Conservation (phyloP, 2,113 vertebrate genomes). For the Pavo muticus region DNA sequence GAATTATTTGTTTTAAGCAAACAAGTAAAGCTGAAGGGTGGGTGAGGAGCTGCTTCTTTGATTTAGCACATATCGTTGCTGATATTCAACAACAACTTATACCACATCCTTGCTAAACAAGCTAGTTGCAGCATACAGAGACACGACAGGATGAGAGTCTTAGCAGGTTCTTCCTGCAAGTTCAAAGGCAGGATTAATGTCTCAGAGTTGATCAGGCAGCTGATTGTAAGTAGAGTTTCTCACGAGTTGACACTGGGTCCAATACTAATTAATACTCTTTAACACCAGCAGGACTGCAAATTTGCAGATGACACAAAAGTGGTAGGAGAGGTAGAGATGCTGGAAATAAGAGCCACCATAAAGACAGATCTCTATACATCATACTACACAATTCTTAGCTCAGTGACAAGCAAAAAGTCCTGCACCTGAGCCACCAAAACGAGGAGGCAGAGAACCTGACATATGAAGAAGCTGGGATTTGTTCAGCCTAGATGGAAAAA, state of each 20-base stretch:
- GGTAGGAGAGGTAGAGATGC: not conserved
- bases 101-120: not conserved
- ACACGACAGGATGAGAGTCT: not conserved
- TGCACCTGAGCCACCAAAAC: not conserved
- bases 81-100: no score
- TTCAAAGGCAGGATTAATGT: not conserved
- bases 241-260: rapidly evolving
- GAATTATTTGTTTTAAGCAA: no score
- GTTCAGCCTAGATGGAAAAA: not conserved
- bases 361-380: rapidly evolving
- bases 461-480: rapidly evolving
- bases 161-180: not conserved
- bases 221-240: rapidly evolving
- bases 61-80: not conserved
- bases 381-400: not conserved
- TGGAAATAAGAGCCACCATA: not conserved
- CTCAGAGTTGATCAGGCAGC: not conserved
- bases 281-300: not conserved
- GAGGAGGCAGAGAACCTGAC: not conserved
- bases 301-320: not conserved
- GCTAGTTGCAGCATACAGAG: not conserved
- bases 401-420: not conserved
- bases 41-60: not conserved
- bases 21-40: not conserved
- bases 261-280: not conserved